phyloP scores from a whole-genome alignment of 2,797 vertebrate genomes.

The Chaunax sp. region DNA sequence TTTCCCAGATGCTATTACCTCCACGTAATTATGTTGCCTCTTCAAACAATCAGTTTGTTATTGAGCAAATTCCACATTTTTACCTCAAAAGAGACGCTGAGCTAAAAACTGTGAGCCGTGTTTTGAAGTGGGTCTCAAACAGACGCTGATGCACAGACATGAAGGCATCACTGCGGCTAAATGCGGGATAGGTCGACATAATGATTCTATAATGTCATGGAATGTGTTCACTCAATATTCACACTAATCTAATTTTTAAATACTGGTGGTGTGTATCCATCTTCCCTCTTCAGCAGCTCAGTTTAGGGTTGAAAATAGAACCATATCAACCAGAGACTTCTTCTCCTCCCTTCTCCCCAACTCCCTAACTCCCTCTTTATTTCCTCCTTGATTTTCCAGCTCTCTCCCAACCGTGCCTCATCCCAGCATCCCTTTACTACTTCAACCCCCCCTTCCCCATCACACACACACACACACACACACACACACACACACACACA shows the following conservation, averaged over 20 bases:
- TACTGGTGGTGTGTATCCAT: constrained; percentile 29
- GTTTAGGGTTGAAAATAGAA: constrained; percentile 32
- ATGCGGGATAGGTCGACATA: constrained; percentile 47
- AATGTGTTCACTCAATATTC: constrained; percentile 59
- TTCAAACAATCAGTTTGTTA: constrained; percentile 78
- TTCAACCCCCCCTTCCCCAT: constrained; percentile 2
- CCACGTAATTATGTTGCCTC: constrained; percentile 76
- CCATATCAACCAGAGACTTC: constrained; percentile 32
- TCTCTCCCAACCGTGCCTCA: constrained; percentile 41
- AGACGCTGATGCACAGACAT: constrained; percentile 61
- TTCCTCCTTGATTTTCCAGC: constrained; percentile 12
- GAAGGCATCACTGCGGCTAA: constrained; percentile 49
- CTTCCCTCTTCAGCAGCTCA: constrained; percentile 40
- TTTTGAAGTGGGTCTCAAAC: constrained; percentile 69
- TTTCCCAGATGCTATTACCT: constrained; percentile 80
- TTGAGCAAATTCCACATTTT: constrained; percentile 71
- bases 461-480: too few species aligned
- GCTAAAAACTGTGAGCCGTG: constrained; percentile 48
- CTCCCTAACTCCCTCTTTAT: constrained; percentile 50
- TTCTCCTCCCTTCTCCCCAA: constrained; percentile 25
- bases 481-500: too few species aligned
- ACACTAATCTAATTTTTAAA: constrained; percentile 59
- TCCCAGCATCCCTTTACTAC: constrained; percentile 37
- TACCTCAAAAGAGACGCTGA: constrained; percentile 54
- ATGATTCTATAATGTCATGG: constrained; percentile 53